Evolutionary conservation across 2,888 invertebrate genomes (phyloP).

Genomic region (Catocala nupta): DNA sequence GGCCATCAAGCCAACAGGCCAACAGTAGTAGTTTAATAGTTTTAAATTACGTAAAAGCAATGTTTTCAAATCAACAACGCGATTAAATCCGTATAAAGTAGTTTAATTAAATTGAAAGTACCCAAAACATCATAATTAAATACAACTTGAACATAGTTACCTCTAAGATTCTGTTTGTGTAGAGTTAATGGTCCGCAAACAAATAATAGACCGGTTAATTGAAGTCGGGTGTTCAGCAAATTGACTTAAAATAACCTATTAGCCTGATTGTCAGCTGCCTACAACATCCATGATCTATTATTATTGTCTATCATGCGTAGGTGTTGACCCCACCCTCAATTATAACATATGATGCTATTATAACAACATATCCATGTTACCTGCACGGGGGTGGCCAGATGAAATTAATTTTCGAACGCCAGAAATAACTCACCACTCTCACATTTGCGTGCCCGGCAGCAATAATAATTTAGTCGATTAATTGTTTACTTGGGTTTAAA

Average conservation of each 20-base stretch:
- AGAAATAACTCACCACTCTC: constrained; percentile 9
- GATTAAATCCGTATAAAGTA: too few relatives aligned
- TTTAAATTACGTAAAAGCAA: too few relatives aligned
- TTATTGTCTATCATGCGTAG: not conserved
- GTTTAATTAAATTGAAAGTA: too few relatives aligned
- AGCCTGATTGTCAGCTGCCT: constrained; percentile 12
- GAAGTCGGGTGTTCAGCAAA: constrained; percentile 31
- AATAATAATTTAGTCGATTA: constrained; percentile 22
- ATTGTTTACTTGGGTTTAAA: constrained; percentile 9
- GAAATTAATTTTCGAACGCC: not conserved
- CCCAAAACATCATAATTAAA: too few relatives aligned
- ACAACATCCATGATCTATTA: constrained; percentile 1
- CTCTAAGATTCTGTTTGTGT: not conserved
- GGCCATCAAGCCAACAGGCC: too few relatives aligned
- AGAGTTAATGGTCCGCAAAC: constrained; percentile 17
- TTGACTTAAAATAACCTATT: constrained; percentile 36
- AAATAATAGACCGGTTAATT: constrained; percentile 31
- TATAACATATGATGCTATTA: not conserved
- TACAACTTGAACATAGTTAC: too few relatives aligned
- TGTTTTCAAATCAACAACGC: too few relatives aligned
- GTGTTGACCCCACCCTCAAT: not conserved
- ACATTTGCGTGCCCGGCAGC: constrained; percentile 19
- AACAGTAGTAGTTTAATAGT: too few relatives aligned
- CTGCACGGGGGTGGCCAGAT: not conserved
- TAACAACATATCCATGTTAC: not conserved